Percentiles rank a stretch among this genome's conserved stretches.
phyloP scores from a whole-genome alignment of 2,113 vertebrate genomes.

The Excalfactoria chinensis region DNA sequence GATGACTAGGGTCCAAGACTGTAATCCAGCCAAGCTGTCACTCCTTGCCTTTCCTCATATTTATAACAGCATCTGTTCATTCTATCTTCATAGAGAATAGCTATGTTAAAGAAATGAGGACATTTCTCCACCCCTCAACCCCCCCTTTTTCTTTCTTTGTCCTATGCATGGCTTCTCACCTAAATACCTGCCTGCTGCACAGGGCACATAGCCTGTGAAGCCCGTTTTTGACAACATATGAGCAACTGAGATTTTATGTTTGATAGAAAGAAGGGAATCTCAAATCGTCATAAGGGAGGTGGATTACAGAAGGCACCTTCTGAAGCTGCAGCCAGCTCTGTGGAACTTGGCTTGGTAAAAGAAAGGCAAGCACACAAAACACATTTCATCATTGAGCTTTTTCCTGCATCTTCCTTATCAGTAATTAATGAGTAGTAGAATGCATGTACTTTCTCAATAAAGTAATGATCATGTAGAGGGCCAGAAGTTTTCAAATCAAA shows the following conservation, averaged over 20 bases:
- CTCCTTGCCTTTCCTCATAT: background rate
- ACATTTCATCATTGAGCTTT: background rate
- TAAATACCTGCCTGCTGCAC: background rate
- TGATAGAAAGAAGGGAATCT: background rate
- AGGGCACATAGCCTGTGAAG: rapidly evolving
- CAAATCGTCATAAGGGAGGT: background rate
- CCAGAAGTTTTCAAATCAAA: slow-evolving; percentile 42
- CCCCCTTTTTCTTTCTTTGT: background rate
- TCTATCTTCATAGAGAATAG: background rate
- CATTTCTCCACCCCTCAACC: background rate
- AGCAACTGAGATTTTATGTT: background rate
- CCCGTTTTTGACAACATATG: background rate
- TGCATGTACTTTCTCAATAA: background rate
- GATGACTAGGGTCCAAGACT: background rate
- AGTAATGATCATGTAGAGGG: background rate
- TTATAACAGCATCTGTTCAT: background rate
- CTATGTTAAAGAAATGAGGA: background rate
- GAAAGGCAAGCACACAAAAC: background rate
- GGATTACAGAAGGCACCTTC: background rate
- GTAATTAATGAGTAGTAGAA: slow-evolving; percentile 43
- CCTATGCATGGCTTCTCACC: background rate
- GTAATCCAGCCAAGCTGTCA: background rate
- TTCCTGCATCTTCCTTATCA: slow-evolving; percentile 33
- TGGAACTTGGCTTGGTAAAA: background rate
- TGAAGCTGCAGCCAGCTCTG: slow-evolving; percentile 15